A percentile compares a stretch with the other conserved stretches of the same genome.
phyloP scores from a whole-genome alignment of 2,113 vertebrate species.

The Numida meleagris region DNA sequence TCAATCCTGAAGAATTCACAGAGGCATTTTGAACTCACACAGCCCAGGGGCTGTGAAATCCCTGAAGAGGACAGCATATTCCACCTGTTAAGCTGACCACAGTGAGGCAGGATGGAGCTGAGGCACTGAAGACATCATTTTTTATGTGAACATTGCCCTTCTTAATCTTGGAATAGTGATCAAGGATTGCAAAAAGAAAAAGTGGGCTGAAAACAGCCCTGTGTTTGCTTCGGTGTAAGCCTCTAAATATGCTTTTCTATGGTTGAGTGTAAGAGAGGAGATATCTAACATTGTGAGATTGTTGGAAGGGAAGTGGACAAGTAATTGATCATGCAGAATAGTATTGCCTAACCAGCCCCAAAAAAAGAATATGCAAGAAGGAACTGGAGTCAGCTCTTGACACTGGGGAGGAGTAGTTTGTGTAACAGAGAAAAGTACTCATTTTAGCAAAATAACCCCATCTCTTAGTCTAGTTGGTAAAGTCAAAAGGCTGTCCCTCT shows the following conservation, averaged over 20 bases:
- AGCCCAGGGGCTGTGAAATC: not conserved
- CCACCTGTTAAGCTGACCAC: not conserved
- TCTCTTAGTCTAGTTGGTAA: not conserved
- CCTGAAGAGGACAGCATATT: not conserved
- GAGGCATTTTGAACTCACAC: not conserved
- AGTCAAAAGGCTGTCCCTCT: not conserved
- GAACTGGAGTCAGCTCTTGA: not conserved
- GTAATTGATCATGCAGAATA: not conserved
- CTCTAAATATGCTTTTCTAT: not conserved
- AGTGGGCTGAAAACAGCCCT: not conserved
- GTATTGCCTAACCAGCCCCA: not conserved
- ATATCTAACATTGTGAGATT: not conserved
- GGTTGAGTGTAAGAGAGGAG: not conserved
- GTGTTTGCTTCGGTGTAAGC: not conserved
- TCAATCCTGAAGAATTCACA: not conserved
- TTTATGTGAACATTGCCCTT: not conserved
- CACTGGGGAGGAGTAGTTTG: not conserved
- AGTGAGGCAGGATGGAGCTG: not conserved
- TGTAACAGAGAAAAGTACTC: not conserved
- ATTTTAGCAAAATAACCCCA: not conserved
- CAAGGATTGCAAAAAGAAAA: not conserved
- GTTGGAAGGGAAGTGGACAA: not conserved
- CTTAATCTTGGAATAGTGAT: not conserved
- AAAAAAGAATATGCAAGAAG: not conserved
- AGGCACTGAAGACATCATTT: rapidly evolving